Conservation (phyloP, 2,797 vertebrate species). For the Diplodus sargus region DNA sequence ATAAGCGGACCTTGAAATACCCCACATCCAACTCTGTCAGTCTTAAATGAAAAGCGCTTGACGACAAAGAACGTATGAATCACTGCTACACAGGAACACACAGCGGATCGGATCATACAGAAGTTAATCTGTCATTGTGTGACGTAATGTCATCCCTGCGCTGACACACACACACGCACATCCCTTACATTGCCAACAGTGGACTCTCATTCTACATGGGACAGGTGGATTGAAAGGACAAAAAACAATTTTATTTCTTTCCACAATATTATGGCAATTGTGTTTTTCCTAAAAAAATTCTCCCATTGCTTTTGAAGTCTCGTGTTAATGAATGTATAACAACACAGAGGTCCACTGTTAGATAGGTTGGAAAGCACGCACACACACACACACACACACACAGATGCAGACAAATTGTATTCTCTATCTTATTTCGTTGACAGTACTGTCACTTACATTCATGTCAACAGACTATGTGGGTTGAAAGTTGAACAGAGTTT, state of each 20-base stretch:
- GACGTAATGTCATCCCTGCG: background rate
- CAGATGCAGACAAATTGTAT: background rate
- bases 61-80: conserved; percentile 7
- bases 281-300: too few relatives aligned
- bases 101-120: background rate
- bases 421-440: conserved; percentile 8
- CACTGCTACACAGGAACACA: background rate
- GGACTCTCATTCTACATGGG: too few relatives aligned
- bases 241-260: too few relatives aligned
- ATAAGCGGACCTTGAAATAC: conserved; percentile 18
- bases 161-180: too few relatives aligned
- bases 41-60: conserved; percentile 17
- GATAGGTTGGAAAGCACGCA: too few relatives aligned
- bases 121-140: background rate
- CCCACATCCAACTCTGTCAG: conserved; percentile 10
- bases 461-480: background rate
- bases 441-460: conserved; percentile 19
- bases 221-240: too few relatives aligned
- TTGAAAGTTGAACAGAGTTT: conserved; percentile 2
- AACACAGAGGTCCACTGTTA: too few relatives aligned
- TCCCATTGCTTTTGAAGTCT: too few relatives aligned
- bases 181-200: too few relatives aligned
- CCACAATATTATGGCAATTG: too few relatives aligned
- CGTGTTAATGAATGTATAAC: too few relatives aligned
- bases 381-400: background rate